Percentiles rank a stretch among this genome's conserved stretches.
Evolutionary conservation across 1,140 invertebrate genomes (phyloP).

Genomic region (Aphelenchoides avenae): DNA sequence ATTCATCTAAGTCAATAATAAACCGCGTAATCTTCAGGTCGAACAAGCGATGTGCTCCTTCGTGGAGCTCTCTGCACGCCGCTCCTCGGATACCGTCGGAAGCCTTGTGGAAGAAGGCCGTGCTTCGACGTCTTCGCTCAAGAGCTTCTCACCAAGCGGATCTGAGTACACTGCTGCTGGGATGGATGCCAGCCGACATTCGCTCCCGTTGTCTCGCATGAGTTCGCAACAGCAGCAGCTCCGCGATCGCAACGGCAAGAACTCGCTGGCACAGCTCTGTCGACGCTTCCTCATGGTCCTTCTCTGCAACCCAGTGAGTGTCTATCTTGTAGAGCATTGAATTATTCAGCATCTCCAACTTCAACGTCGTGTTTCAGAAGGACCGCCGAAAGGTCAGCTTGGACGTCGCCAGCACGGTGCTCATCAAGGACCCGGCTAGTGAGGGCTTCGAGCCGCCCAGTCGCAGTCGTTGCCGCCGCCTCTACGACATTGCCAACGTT

Average conservation of each 20-base stretch:
- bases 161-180: too few species aligned
- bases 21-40: too few species aligned
- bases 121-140: too few species aligned
- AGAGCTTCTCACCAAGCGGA: background rate
- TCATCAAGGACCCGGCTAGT: conserved; percentile 56
- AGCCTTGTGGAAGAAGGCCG: conserved; percentile 18
- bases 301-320: conserved; percentile 53
- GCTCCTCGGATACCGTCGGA: conserved; percentile 15
- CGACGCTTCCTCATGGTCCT: conserved; percentile 56
- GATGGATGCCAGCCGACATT: too few species aligned
- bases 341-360: conserved; percentile 1
- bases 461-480: conserved; percentile 50
- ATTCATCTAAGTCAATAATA: too few species aligned
- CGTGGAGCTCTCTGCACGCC: conserved; percentile 33
- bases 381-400: conserved; percentile 48
- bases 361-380: conserved; percentile 35
- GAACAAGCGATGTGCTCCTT: conserved; percentile 58
- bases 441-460: conserved; percentile 57
- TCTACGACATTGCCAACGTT: conserved; percentile 58
- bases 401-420: conserved; percentile 54
- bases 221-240: background rate
- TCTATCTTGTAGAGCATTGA: conserved; percentile 3
- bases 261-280: conserved; percentile 55
- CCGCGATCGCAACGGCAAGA: conserved; percentile 50
- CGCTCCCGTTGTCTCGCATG: too few species aligned